These are phyloP conservation scores for Pampus argenteus DNA, from an alignment of 2,797 vertebrate genomes.

Conservation along the genomic window DNA sequence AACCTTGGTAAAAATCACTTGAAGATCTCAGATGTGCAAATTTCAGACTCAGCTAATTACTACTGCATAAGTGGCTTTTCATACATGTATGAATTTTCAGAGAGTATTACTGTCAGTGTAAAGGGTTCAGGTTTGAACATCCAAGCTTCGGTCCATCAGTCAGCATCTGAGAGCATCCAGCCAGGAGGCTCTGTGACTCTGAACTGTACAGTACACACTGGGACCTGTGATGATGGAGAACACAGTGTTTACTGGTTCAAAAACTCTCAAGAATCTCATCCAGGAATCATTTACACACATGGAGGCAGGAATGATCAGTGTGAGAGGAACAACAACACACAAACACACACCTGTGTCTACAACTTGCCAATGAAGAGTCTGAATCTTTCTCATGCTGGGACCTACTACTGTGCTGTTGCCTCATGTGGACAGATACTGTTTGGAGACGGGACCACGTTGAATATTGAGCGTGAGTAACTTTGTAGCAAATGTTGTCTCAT, in stretches of 20 bases:
- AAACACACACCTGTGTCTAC: constrained; percentile 35
- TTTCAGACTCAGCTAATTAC: constrained; percentile 48
- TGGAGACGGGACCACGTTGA: constrained; percentile 37
- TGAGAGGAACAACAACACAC: constrained; percentile 22
- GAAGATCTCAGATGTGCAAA: constrained; percentile 7
- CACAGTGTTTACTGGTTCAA: constrained; percentile 69
- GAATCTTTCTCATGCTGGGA: constrained; percentile 37
- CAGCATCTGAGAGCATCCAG: constrained; percentile 19
- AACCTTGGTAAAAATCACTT: not conserved
- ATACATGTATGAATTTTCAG: not conserved
- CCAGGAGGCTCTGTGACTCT: constrained; percentile 58
- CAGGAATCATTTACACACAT: constrained; percentile 56
- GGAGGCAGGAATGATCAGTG: constrained; percentile 40
- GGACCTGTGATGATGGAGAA: constrained; percentile 49
- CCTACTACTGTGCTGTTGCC: constrained; percentile 68
- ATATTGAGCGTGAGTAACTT: constrained; percentile 13
- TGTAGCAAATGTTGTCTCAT: not conserved
- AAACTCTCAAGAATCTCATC: constrained; percentile 35
- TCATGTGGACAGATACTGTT: constrained; percentile 66
- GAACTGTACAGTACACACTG: constrained; percentile 59
- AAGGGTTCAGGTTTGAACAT: constrained; percentile 9
- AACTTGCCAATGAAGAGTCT: constrained; percentile 10
- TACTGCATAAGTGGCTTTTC: constrained; percentile 10
- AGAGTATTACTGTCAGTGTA: not conserved
- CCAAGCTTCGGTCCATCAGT: constrained; percentile 31